Evolutionary conservation across 2,888 invertebrate species (phyloP).

Genomic region (Oligia latruncula): DNA sequence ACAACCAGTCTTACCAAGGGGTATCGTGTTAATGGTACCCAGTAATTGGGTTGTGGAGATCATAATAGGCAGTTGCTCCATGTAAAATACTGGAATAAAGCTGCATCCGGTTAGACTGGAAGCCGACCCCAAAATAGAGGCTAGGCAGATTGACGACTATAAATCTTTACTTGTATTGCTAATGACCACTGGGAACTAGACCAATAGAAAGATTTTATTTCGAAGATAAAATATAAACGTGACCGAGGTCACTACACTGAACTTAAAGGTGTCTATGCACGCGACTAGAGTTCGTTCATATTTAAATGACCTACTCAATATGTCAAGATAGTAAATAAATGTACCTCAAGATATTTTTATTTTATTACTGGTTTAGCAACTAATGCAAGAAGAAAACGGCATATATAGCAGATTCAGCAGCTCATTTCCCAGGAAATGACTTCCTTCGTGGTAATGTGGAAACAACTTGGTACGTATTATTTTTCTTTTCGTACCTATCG

Average conservation of each 20-base stretch:
- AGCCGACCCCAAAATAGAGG: neutral
- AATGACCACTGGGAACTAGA: constrained; percentile 10
- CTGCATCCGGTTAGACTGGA: neutral
- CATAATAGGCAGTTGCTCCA: neutral
- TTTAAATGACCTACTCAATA: constrained; percentile 55
- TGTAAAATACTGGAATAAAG: neutral
- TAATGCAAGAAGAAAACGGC: neutral
- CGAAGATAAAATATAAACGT: constrained; percentile 50
- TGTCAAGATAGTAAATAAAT: constrained; percentile 34
- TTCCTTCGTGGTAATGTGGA: neutral
- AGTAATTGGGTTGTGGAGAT: too few relatives aligned
- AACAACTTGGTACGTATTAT: neutral
- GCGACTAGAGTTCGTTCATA: constrained; percentile 59
- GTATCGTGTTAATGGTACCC: too few relatives aligned
- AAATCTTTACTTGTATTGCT: neutral
- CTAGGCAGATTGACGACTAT: neutral
- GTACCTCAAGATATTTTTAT: constrained; percentile 22
- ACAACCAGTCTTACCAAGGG: too few relatives aligned
- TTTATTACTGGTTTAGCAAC: constrained; percentile 6
- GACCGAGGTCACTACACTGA: constrained; percentile 61
- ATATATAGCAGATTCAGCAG: neutral
- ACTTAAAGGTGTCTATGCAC: constrained; percentile 55
- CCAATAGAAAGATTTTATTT: constrained; percentile 19
- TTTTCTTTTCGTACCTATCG: neutral
- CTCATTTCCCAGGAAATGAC: neutral